Percentiles rank a stretch among this genome's conserved stretches.
phyloP scores from a whole-genome alignment of 2,113 vertebrate species.

The Lucifuga dentata region DNA sequence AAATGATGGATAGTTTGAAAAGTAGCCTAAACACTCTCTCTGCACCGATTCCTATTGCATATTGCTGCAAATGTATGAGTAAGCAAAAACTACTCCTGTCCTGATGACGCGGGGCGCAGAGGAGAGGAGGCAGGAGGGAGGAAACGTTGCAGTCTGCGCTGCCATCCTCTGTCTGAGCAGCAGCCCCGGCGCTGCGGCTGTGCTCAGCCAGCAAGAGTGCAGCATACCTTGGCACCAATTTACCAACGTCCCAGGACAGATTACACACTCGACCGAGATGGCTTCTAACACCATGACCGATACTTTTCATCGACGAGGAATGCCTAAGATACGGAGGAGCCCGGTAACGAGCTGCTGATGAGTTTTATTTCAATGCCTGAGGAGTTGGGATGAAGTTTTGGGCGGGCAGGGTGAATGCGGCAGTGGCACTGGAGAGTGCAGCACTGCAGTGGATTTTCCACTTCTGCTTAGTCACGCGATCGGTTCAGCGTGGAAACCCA shows the following conservation, averaged over 20 bases:
- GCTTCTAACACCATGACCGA: constrained; percentile 81
- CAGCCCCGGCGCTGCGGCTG: constrained; percentile 62
- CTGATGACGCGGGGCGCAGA: constrained; percentile 62
- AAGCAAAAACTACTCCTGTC: constrained; percentile 52
- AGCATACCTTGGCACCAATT: constrained; percentile 35
- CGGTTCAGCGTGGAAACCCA: constrained; percentile 1
- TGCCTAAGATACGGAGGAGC: constrained; percentile 84
- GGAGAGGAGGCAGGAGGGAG: constrained; percentile 46
- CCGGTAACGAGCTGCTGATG: constrained; percentile 85
- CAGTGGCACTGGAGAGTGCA: constrained; percentile 52
- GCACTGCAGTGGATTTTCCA: constrained; percentile 60
- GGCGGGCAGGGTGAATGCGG: constrained; percentile 75
- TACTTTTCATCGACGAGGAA: constrained; percentile 78
- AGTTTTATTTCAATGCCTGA: constrained; percentile 36
- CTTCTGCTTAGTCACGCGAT: constrained; percentile 75
- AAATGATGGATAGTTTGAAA: not conserved
- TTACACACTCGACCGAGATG: constrained; percentile 49
- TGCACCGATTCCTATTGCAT: constrained; percentile 9
- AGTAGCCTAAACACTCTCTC: not conserved
- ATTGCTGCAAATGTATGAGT: constrained; percentile 66
- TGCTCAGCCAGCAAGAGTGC: constrained; percentile 34
- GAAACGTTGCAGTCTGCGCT: constrained; percentile 64
- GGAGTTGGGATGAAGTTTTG: constrained; percentile 82
- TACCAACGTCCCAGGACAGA: constrained; percentile 34
- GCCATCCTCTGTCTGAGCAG: constrained; percentile 50